Evolutionary conservation across 2,888 invertebrate genomes (phyloP).

Genomic region (Steinernema scapterisci): DNA sequence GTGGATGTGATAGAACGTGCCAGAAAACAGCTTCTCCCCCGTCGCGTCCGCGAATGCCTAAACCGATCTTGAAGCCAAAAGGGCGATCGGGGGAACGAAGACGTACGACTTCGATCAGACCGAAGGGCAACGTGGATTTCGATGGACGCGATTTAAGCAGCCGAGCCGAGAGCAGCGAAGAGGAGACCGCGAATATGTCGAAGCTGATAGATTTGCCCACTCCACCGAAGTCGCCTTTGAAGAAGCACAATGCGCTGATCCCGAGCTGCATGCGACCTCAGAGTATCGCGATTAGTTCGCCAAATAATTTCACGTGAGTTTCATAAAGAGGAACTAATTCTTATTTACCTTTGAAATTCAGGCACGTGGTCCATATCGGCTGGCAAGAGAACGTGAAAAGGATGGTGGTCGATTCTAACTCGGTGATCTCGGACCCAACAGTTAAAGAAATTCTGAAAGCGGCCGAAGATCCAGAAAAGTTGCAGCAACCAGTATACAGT

Average conservation of each 20-base stretch:
- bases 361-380: constrained; percentile 17
- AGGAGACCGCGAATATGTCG: neutral
- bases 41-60: neutral
- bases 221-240: neutral
- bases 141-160: constrained; percentile 5
- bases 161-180: neutral
- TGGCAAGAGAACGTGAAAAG: constrained; percentile 20
- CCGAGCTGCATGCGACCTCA: constrained; percentile 8
- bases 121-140: constrained; percentile 19
- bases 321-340: too few relatives aligned
- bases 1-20: constrained; percentile 10
- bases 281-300: constrained; percentile 6
- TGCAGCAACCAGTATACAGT: constrained; percentile 24
- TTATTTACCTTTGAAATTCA: neutral
- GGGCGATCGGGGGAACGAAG: neutral
- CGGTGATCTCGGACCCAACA: neutral
- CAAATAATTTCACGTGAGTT: constrained; percentile 24
- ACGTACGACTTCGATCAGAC: constrained; percentile 1
- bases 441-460: neutral
- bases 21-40: neutral
- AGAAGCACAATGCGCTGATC: neutral
- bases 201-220: neutral
- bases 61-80: constrained; percentile 12
- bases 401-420: constrained; percentile 10
- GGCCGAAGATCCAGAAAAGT: constrained; percentile 13